These are phyloP conservation scores for Pristionchus arcanus DNA, from an alignment of 2,888 invertebrate species.

Conservation along the genomic window DNA sequence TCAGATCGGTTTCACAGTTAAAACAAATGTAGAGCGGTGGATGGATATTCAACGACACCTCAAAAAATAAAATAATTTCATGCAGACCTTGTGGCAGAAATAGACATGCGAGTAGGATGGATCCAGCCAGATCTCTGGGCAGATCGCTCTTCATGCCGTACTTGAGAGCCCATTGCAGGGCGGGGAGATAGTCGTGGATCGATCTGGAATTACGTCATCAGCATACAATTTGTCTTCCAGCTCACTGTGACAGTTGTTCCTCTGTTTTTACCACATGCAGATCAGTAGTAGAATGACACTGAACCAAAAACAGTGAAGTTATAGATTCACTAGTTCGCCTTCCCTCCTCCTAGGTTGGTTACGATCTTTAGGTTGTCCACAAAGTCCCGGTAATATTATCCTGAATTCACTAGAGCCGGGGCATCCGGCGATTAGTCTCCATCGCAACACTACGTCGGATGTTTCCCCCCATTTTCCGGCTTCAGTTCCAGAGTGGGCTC, in stretches of 20 bases:
- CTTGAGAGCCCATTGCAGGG: conserved; percentile 37
- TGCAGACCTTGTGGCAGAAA: conserved; percentile 46
- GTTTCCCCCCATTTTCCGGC: not conserved
- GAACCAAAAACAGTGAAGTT: too few relatives aligned
- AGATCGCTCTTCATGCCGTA: conserved; percentile 55
- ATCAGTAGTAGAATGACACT: too few relatives aligned
- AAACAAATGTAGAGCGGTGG: accelerated
- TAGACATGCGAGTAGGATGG: conserved; percentile 42
- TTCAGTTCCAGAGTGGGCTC: not conserved
- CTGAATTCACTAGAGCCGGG: not conserved
- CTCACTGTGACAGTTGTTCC: too few relatives aligned
- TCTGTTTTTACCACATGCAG: too few relatives aligned
- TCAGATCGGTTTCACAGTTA: not conserved
- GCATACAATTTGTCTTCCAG: too few relatives aligned
- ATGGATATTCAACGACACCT: not conserved
- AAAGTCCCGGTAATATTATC: too few relatives aligned
- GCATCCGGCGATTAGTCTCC: not conserved
- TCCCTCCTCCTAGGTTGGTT: too few relatives aligned
- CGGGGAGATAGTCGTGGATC: conserved; percentile 45
- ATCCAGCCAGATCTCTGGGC: conserved; percentile 53
- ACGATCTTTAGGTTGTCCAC: too few relatives aligned
- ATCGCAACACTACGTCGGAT: not conserved
- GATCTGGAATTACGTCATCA: not conserved
- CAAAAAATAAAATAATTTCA: not conserved
- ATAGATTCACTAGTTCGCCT: too few relatives aligned